phyloP scores from a whole-genome alignment of 2,888 invertebrate genomes.

The Stomorhina lunata region DNA sequence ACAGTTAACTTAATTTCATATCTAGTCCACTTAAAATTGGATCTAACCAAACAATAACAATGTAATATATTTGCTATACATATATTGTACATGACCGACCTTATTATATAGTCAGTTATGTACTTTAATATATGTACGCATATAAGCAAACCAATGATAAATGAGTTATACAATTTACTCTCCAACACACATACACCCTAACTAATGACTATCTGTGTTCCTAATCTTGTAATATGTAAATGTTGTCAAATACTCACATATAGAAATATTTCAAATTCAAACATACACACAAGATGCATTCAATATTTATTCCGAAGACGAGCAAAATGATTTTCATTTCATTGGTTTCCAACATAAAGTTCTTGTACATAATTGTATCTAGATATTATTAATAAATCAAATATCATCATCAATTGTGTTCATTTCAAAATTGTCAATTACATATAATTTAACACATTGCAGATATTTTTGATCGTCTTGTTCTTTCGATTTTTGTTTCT shows the following conservation, averaged over 20 bases:
- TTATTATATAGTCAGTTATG: no score
- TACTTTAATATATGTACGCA: no score
- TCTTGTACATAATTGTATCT: no score
- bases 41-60: no score
- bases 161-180: neutral
- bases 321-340: neutral
- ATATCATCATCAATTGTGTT: conserved; percentile 38
- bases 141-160: conserved; percentile 22
- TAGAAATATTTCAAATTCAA: neutral
- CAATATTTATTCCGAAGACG: neutral
- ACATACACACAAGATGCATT: neutral
- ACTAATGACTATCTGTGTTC: no score
- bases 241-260: neutral
- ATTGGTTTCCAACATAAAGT: neutral
- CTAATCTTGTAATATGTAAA: no score
- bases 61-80: conserved; percentile 39
- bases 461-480: conserved; percentile 19
- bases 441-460: conserved; percentile 42
- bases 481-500: neutral
- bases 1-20: no score
- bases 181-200: neutral
- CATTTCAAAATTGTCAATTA: conserved; percentile 56
- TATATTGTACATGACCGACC: conserved; percentile 15
- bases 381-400: conserved; percentile 47
- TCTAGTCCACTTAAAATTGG: no score